phyloP scores from a whole-genome alignment of 2,113 vertebrate species.

The Psilopogon haemacephalus region DNA sequence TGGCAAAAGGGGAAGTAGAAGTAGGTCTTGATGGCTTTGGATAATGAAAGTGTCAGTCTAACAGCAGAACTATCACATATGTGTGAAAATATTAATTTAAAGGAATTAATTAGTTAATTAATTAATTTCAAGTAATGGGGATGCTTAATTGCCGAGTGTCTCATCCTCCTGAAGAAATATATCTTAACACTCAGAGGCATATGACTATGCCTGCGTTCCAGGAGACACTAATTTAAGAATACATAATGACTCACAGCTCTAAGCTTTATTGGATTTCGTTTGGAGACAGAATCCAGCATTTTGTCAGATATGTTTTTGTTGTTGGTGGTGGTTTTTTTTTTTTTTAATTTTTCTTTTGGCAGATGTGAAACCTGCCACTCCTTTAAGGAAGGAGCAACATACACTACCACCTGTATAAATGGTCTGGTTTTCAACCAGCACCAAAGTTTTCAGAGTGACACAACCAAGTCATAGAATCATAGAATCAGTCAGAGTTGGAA shows the following conservation, averaged over 20 bases:
- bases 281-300: background rate
- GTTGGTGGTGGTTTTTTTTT: too few relatives aligned
- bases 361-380: background rate
- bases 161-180: background rate
- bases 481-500: too few relatives aligned
- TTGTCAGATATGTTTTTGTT: background rate
- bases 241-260: background rate
- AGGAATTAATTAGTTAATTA: background rate
- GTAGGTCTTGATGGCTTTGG: background rate
- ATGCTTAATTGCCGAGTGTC: background rate
- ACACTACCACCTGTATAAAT: background rate
- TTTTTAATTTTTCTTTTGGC: background rate
- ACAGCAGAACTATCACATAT: background rate
- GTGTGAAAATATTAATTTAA: conserved; percentile 1
- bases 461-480: too few relatives aligned
- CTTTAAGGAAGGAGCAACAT: background rate
- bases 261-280: background rate
- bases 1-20: background rate
- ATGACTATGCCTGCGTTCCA: background rate
- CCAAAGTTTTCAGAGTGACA: background rate
- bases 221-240: background rate
- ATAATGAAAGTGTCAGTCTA: background rate
- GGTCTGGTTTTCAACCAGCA: background rate
- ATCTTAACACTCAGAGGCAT: background rate
- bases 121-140: background rate